Evolutionary conservation across 2,888 invertebrate genomes (phyloP), one percentile per base, ranked within the genome.

Genomic region (Leptodirus hochenwartii): DNA sequence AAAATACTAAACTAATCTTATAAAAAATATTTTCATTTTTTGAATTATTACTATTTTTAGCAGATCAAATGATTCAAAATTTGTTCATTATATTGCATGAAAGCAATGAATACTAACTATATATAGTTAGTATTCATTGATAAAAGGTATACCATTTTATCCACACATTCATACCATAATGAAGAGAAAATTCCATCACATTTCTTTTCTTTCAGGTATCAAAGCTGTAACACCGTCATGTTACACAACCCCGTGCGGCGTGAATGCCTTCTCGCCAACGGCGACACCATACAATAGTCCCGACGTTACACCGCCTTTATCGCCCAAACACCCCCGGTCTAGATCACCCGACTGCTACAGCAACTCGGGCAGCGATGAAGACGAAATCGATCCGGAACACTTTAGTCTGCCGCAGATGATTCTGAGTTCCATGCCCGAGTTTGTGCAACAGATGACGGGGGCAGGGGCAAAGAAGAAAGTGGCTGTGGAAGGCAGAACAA

Each of bases 241-340:
- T 23, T 51, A 69, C 2, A 62, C 67, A 39, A 67, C 74, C 4
- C 74, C 77, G 5, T 65, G 63, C 24, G 69, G 67, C 15, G 59
- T 61, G 2, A 64, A 65, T 38, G 70, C 63, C 46, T 82, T 66
- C 51, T 67, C 79, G 5, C 80, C 84, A 3, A 85, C 85, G 1
- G 82, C 82, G 5, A 87, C 87, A 4, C 87, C 87, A 2, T 79
- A 80, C 47, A 87, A 87, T 20, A 24, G 20, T 6, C 9, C 20
- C 9, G 9, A 8, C 6, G 6, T 20, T 20, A 82, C 81, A 47
- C 85, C 85, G 2, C 71, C 75, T 42, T 68, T 69, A 22, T 54
- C 71, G 16, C 73, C 74, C 2, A 63, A 66, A 1, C 53, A 58
- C 2, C 59, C 64, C 1, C 47, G 64, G 22, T 54, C 62, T 26